These are phyloP conservation scores for Ceratotherium simum DNA, from an alignment of 2,113 vertebrate species.

Conservation along the genomic window DNA sequence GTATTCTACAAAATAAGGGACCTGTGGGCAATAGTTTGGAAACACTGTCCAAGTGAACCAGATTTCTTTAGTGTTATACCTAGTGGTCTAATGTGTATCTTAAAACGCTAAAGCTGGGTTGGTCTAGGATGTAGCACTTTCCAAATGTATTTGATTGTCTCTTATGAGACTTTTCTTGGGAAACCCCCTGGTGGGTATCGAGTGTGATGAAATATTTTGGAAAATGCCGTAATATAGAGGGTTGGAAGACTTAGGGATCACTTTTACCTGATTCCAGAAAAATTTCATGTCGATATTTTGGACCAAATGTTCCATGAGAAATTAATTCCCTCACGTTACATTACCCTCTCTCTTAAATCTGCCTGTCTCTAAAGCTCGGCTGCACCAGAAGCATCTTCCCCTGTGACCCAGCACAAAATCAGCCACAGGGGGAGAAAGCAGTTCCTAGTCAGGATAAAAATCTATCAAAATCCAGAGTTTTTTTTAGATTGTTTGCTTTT, in stretches of 20 bases:
- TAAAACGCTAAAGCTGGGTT: neutral
- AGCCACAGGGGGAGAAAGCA: neutral
- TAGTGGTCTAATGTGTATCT: neutral
- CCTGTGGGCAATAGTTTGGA: neutral
- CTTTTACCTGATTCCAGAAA: slow-evolving; percentile 43
- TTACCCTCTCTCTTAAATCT: neutral
- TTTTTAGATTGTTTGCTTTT: slow-evolving; percentile 14
- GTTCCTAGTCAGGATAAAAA: neutral
- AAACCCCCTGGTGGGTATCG: neutral
- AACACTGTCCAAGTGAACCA: neutral
- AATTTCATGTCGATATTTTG: slow-evolving; percentile 32
- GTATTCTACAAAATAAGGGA: neutral
- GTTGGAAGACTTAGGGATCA: neutral
- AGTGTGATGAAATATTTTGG: neutral
- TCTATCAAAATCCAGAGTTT: neutral
- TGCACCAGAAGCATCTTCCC: neutral
- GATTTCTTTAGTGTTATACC: neutral
- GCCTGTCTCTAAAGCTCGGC: neutral
- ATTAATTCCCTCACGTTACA: neutral
- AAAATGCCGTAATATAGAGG: neutral
- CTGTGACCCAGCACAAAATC: neutral
- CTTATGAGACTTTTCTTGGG: neutral
- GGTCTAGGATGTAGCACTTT: neutral
- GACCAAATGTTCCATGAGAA: slow-evolving; percentile 14
- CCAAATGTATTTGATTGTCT: neutral